Conservation (phyloP, 2,888 invertebrate genomes). For the Folsomia candida region DNA sequence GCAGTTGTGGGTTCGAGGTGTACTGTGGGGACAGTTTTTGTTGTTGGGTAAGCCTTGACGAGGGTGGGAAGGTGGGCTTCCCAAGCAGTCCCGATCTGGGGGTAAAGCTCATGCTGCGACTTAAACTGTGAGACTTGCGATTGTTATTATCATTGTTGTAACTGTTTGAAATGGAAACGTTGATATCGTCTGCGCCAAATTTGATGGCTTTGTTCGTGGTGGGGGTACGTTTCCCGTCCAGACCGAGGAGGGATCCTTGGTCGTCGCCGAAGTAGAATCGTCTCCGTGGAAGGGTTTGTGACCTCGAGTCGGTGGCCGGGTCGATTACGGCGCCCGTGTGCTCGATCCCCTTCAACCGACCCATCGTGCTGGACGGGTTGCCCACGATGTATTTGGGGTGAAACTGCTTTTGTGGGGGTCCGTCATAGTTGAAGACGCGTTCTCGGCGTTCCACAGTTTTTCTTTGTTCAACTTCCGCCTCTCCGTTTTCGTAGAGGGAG, state of each 20-base stretch:
- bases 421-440: constrained; percentile 48
- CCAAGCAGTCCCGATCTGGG: constrained; percentile 35
- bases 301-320: constrained; percentile 32
- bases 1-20: constrained; percentile 75
- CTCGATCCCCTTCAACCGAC: constrained; percentile 48
- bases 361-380: constrained; percentile 46
- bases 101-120: constrained; percentile 50
- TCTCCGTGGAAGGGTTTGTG: constrained; percentile 47
- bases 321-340: constrained; percentile 46
- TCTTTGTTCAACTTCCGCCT: constrained; percentile 48
- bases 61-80: constrained; percentile 22
- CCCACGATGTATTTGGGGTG: constrained; percentile 50
- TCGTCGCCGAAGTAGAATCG: constrained; percentile 51
- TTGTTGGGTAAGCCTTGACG: constrained; percentile 30
- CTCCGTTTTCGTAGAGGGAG: constrained; percentile 46
- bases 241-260: constrained; percentile 43
- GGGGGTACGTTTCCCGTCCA: constrained; percentile 18
- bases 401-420: constrained; percentile 50
- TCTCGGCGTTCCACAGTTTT: constrained; percentile 50
- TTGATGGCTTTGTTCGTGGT: constrained; percentile 43
- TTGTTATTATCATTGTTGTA: constrained; percentile 35
- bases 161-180: constrained; percentile 49
- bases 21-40: constrained; percentile 54
- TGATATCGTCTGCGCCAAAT: constrained; percentile 49
- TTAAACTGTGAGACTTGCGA: constrained; percentile 39